These are phyloP conservation scores for Lineus longissimus DNA, from an alignment of 1,140 invertebrate genomes.

Conservation along the genomic window DNA sequence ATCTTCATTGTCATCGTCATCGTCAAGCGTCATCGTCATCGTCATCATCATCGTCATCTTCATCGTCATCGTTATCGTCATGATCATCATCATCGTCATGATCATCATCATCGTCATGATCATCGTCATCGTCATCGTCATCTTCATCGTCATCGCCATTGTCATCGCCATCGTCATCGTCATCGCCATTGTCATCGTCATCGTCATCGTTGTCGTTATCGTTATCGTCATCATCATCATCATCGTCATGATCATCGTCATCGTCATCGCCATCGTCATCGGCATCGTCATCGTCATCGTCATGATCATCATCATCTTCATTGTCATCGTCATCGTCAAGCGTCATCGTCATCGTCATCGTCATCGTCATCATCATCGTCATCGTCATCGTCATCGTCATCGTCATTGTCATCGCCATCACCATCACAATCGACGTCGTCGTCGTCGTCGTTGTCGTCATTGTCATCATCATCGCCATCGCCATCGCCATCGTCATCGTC, in stretches of 20 bases:
- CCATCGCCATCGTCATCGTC: background rate
- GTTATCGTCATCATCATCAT: conserved; percentile 1
- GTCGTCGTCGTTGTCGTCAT: background rate
- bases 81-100: too few relatives aligned
- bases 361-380: conserved; percentile 6
- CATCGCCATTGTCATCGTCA: background rate
- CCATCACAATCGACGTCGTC: too few relatives aligned
- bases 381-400: too few relatives aligned
- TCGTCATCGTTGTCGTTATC: conserved; percentile 3
- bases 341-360: background rate
- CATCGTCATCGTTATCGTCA: conserved; percentile 6
- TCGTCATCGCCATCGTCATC: too few relatives aligned
- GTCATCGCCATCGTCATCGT: background rate
- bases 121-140: background rate
- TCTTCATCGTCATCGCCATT: background rate
- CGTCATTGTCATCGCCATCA: too few relatives aligned
- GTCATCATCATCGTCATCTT: conserved; percentile 5
- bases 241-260: too few relatives aligned
- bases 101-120: too few relatives aligned
- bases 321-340: too few relatives aligned
- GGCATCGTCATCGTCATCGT: too few relatives aligned
- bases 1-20: conserved; percentile 1
- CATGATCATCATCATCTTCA: too few relatives aligned
- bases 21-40: too few relatives aligned
- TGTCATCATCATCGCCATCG: background rate